Evolutionary conservation across 2,888 invertebrate species (phyloP), one percentile per base, ranked within the genome.

Genomic region (Acronicta aceris): DNA sequence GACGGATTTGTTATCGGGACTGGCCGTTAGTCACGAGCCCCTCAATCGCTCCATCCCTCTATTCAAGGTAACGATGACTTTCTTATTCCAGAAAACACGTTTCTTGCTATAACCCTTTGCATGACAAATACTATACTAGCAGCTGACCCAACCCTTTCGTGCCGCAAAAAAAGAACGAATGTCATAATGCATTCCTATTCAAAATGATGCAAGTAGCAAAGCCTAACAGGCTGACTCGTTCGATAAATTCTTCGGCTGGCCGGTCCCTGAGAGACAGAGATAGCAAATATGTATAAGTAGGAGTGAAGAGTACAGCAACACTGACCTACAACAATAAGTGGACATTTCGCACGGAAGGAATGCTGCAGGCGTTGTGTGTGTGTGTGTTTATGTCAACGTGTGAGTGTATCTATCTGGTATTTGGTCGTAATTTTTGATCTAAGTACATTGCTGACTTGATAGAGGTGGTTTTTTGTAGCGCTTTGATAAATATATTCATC

Each of bases 241-340:
- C 86, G 81, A 88, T 87, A 87, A 85, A 88, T 87, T 87, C 87
- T 83, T 77, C 71, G 74, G 66, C 67, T 69, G 78, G 57, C 56
- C 73, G 50, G 67, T 66, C 74, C 71, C 64, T 55, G 83, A 59
- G 80, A 52, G 84, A 89, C 67, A 5, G 82, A 58, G 86, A 86
- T 57, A 42, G 51, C 59, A 25, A 54, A 59, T 65, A 15, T 15
- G 8, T 25, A 6, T 12, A 5, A 33, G 50, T 55, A 52, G n/a
- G 86, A 66, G 79, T 64, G 76, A 90, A 61, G 63, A 81, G 80
- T 71, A 71, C 74, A 66, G 78, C 67, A 64, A 71, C 72, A 83
- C 83, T 92, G 92, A 92, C 92, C 92, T 92, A 92, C 92, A 92
- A 92, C 92, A 92, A 91, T 88, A 87, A 87, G 83, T 89, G 88